Evolutionary conservation across 1,140 invertebrate species (phyloP), one percentile per base, ranked within the genome.

Genomic region (Drosophila pandora): DNA sequence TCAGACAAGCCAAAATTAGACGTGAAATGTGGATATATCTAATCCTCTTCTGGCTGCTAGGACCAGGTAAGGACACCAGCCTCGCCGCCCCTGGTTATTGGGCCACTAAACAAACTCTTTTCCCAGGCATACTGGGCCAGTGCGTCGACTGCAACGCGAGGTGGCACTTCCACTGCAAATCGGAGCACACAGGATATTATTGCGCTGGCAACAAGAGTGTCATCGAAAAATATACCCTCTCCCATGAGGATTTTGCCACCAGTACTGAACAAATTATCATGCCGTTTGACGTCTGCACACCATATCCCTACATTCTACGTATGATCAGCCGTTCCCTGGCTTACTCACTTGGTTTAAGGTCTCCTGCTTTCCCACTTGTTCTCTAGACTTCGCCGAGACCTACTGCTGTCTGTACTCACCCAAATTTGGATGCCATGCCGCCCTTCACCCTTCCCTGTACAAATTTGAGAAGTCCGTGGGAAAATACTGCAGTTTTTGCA

Each of bases 341-440:
- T 37, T 4, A 37, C 10, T 37, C 10, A 28, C 25, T 7, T 5
- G 3, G 25, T 28, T 28, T 28, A 28, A 28, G 25, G 25, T 28
- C 25, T 28, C 25, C 7, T 28, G 25, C 7, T 28, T 28, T 28
- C 25, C 25, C 25, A 28, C 7, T 5, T 28, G 7, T 6, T 28
- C 25, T 6, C 25, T 47, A 63, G 72, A 25, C 1, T 49, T 32
- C 4, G 2, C 64, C 6, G 7, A 43, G 3, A 25, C 13, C 2
- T 72, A 23, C 32, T 81, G 79, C 13, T 81, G 79, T 37, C 43
- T 81, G 4, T 81, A 53, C 30, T 81, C 79, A 1, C 30, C 37
- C 0, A 0, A 12, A 1, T 0, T 57, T 4, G 78, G 78, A 4
- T 81, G 78, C 21, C 50, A 57, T 7, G 22, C 55, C 9, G 52